These are phyloP conservation scores for Spilosoma lubricipeda DNA, from an alignment of 2,888 invertebrate genomes.

Conservation along the genomic window DNA sequence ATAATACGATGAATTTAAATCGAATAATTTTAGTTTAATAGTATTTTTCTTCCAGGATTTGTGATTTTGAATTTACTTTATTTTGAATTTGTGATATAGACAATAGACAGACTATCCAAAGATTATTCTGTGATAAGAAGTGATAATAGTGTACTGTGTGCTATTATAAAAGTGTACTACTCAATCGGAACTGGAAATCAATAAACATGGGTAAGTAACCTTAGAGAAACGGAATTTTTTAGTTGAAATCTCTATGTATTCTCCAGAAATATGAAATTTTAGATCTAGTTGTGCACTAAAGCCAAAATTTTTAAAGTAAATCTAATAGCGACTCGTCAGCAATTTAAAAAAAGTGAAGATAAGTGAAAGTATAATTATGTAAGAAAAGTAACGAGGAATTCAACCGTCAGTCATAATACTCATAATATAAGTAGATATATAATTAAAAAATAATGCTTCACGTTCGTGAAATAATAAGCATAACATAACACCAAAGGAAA, in stretches of 20 bases:
- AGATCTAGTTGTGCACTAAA: too few species aligned
- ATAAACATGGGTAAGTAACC: slow-evolving; percentile 55
- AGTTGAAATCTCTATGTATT: not conserved
- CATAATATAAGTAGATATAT: not conserved
- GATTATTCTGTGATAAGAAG: slow-evolving; percentile 42
- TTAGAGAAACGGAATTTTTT: not conserved
- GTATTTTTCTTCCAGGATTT: not conserved
- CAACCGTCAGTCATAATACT: not conserved
- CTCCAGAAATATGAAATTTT: not conserved
- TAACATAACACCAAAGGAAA: not conserved
- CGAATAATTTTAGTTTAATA: not conserved
- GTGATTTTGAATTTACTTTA: not conserved
- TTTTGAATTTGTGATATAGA: not conserved
- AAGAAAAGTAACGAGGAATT: not conserved
- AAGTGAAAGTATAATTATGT: not conserved
- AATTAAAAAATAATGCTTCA: not conserved
- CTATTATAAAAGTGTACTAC: slow-evolving; percentile 25
- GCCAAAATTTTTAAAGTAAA: not conserved
- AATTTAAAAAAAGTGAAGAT: not conserved
- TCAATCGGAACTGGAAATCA: slow-evolving; percentile 25
- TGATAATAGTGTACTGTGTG: slow-evolving; percentile 25
- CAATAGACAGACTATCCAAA: slow-evolving; percentile 21
- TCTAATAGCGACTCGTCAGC: not conserved
- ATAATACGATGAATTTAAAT: not conserved
- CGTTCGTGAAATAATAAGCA: not conserved